phyloP scores from a whole-genome alignment of 2,888 invertebrate genomes.

The Meiosimyza platycephala region DNA sequence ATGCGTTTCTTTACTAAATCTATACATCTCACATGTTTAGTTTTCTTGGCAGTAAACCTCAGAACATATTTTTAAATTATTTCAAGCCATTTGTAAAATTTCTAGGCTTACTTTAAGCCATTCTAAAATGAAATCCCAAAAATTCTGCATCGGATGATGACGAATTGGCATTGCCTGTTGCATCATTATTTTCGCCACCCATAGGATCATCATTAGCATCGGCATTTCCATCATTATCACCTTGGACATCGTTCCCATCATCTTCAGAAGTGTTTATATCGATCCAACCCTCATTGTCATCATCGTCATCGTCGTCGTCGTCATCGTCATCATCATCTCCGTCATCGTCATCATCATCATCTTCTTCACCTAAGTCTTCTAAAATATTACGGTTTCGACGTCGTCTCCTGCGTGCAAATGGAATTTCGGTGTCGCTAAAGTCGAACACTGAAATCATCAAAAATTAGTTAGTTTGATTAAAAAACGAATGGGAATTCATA shows the following conservation, averaged over 20 bases:
- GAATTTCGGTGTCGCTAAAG: slow-evolving; percentile 51
- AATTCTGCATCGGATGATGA: slow-evolving; percentile 40
- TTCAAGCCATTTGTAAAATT: slow-evolving; percentile 31
- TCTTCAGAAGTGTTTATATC: slow-evolving; percentile 47
- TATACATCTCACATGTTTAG: too few species aligned
- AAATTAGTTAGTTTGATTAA: not conserved
- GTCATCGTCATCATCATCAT: slow-evolving; percentile 50
- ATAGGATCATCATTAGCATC: slow-evolving; percentile 26
- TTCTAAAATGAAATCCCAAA: slow-evolving; percentile 41
- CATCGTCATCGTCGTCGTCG: slow-evolving; percentile 47
- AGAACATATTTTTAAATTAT: not conserved
- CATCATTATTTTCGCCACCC: slow-evolving; percentile 15
- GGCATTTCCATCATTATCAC: slow-evolving; percentile 39
- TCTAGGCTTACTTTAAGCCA: slow-evolving; percentile 18
- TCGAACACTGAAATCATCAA: slow-evolving; percentile 52
- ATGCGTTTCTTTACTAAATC: too few species aligned
- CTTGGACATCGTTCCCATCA: slow-evolving; percentile 40
- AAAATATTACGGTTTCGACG: slow-evolving; percentile 19
- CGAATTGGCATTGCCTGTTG: slow-evolving; percentile 36
- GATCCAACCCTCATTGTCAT: slow-evolving; percentile 48
- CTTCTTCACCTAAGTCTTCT: slow-evolving; percentile 38
- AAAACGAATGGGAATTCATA: slow-evolving; percentile 42
- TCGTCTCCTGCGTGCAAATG: slow-evolving; percentile 37
- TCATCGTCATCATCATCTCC: slow-evolving; percentile 50
- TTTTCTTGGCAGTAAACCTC: too few species aligned